These are phyloP conservation scores for Cantharis lateralis DNA, from an alignment of 2,888 invertebrate genomes.

Conservation along the genomic window DNA sequence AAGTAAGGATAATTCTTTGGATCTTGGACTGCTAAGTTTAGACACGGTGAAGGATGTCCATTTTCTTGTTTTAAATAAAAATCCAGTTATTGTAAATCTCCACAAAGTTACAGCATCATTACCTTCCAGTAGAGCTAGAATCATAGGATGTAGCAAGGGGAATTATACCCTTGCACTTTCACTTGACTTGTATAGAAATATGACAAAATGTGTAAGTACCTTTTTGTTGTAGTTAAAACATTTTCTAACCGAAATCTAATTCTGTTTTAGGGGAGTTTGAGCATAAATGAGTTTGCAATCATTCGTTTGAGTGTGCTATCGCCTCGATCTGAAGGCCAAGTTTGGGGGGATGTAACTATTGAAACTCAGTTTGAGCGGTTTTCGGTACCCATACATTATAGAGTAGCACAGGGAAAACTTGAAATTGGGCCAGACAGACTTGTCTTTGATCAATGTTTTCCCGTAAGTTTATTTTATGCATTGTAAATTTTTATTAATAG, in stretches of 20 bases:
- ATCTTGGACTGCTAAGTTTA: slow-evolving; percentile 69
- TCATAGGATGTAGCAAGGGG: slow-evolving; percentile 66
- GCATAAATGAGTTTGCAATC: slow-evolving; percentile 68
- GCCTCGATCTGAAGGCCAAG: slow-evolving; percentile 68
- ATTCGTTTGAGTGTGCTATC: slow-evolving; percentile 73
- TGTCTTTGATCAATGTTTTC: slow-evolving; percentile 79
- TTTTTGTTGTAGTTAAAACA: slow-evolving; percentile 23
- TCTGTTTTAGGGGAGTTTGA: slow-evolving; percentile 59
- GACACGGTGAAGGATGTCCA: slow-evolving; percentile 70
- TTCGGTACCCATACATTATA: slow-evolving; percentile 72
- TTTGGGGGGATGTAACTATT: slow-evolving; percentile 72
- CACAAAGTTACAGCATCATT: slow-evolving; percentile 65
- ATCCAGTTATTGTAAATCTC: slow-evolving; percentile 72
- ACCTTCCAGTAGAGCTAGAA: slow-evolving; percentile 62
- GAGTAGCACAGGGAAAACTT: slow-evolving; percentile 75
- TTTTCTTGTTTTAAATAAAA: slow-evolving; percentile 74
- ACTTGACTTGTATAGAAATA: slow-evolving; percentile 52
- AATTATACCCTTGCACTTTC: slow-evolving; percentile 48
- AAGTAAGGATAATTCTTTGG: slow-evolving; percentile 56
- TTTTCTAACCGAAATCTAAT: background rate
- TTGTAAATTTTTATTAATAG: background rate
- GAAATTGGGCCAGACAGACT: slow-evolving; percentile 70
- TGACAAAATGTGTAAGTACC: slow-evolving; percentile 52
- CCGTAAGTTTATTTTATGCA: slow-evolving; percentile 60
- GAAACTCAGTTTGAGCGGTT: slow-evolving; percentile 72